These are phyloP conservation scores for Otolemur crassicaudatus DNA, from an alignment of 2,797 vertebrate genomes.

Conservation along the genomic window DNA sequence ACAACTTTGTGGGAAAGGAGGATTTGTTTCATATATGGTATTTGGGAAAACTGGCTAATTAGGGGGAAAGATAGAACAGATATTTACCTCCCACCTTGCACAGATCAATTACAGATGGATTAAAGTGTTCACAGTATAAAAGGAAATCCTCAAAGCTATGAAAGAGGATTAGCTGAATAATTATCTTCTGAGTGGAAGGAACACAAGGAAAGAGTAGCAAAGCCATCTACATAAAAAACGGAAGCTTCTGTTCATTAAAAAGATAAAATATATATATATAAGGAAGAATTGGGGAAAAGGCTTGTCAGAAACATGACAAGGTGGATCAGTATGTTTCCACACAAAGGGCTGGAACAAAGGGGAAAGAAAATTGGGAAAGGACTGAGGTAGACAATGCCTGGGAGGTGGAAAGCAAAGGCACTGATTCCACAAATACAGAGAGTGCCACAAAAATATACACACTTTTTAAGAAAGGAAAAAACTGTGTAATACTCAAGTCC, in stretches of 20 bases:
- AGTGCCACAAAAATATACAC: no score
- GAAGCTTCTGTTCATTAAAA: neutral
- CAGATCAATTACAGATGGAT: slow-evolving; percentile 60
- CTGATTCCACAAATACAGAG: neutral
- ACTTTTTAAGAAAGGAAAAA: no score
- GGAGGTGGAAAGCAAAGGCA: neutral
- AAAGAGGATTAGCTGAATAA: slow-evolving; percentile 37
- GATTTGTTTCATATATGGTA: neutral
- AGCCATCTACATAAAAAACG: neutral
- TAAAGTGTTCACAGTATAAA: neutral
- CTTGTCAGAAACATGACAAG: neutral
- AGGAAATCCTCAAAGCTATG: neutral
- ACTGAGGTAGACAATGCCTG: rapidly evolving
- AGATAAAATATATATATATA: neutral
- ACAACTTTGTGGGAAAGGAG: neutral
- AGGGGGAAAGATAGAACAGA: neutral
- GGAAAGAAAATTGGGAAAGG: neutral
- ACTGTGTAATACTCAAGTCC: no score
- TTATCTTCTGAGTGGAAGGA: neutral
- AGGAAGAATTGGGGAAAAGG: neutral
- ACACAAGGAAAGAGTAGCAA: neutral
- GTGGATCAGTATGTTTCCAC: neutral
- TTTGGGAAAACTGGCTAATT: slow-evolving; percentile 49
- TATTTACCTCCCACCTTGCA: neutral
- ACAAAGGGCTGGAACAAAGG: neutral